Evolutionary conservation across 2,113 vertebrate species (phyloP).

Genomic region (Xenopus borealis): DNA sequence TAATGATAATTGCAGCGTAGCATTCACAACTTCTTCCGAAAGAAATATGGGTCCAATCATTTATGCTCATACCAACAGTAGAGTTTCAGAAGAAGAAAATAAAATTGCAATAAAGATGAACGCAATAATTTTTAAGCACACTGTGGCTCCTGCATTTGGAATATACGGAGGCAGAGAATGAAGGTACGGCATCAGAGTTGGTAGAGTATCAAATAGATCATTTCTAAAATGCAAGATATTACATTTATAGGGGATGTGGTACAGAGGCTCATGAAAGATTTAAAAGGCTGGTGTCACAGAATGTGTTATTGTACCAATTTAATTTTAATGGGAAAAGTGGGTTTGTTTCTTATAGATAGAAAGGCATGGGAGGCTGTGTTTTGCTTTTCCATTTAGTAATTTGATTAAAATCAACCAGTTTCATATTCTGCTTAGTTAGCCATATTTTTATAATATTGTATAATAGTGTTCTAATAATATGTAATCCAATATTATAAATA

Average conservation of each 20-base stretch:
- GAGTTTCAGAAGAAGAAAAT: conserved; percentile 12
- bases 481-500: no score
- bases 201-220: conserved; percentile 8
- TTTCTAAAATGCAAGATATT: conserved; percentile 17
- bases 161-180: neutral
- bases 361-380: no score
- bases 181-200: neutral
- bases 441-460: no score
- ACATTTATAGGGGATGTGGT: conserved; percentile 1
- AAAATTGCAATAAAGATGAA: conserved; percentile 38
- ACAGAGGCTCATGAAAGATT: neutral
- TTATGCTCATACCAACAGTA: conserved; percentile 12
- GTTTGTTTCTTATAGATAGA: no score
- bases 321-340: conserved; percentile 6
- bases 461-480: no score
- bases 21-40: conserved; percentile 1
- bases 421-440: no score
- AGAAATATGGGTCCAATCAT: conserved; percentile 41
- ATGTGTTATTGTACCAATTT: neutral
- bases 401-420: no score
- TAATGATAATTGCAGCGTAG: conserved; percentile 32
- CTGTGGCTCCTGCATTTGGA: neutral
- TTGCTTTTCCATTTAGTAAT: no score
- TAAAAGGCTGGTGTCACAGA: neutral
- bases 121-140: conserved; percentile 13